These are phyloP conservation scores for Chiroxiphia lanceolata DNA, from an alignment of 2,797 vertebrate genomes.

Conservation along the genomic window DNA sequence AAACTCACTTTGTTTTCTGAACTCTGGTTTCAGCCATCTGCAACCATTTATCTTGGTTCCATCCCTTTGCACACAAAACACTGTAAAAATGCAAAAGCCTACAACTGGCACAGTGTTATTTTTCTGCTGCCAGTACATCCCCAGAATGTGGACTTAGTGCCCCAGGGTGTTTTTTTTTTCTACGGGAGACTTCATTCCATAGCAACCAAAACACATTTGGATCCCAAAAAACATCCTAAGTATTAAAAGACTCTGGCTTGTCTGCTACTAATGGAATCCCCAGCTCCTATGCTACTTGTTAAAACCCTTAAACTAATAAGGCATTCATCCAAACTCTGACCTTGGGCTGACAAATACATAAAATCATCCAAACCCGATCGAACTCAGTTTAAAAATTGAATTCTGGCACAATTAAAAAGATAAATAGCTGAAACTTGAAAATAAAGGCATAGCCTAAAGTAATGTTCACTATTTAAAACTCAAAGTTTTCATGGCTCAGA, in stretches of 20 bases:
- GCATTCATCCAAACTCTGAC: background rate
- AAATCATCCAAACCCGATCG: background rate
- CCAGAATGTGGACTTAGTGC: background rate
- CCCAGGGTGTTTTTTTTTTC: background rate
- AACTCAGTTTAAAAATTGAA: background rate
- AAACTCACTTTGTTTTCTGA: constrained; percentile 13
- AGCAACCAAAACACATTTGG: background rate
- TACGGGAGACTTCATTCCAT: background rate
- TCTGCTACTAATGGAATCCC: background rate
- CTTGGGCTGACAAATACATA: background rate
- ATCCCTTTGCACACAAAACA: background rate
- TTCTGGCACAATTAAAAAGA: constrained; percentile 36
- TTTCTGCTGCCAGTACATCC: background rate
- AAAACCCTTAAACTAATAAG: constrained; percentile 5
- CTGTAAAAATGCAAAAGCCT: background rate
- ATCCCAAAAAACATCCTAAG: background rate
- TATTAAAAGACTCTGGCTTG: background rate
- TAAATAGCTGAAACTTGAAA: constrained; percentile 28
- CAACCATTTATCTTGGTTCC: constrained; percentile 36
- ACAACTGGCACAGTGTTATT: background rate
- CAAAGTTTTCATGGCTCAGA: background rate
- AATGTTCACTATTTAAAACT: background rate
- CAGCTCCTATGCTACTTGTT: background rate
- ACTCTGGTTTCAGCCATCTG: constrained; percentile 17
- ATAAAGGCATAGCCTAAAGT: background rate